A percentile compares a stretch with the other conserved stretches of the same genome.
These are phyloP conservation scores for Takifugu bimaculatus DNA, from an alignment of 2,113 vertebrate species.

Conservation along the genomic window DNA sequence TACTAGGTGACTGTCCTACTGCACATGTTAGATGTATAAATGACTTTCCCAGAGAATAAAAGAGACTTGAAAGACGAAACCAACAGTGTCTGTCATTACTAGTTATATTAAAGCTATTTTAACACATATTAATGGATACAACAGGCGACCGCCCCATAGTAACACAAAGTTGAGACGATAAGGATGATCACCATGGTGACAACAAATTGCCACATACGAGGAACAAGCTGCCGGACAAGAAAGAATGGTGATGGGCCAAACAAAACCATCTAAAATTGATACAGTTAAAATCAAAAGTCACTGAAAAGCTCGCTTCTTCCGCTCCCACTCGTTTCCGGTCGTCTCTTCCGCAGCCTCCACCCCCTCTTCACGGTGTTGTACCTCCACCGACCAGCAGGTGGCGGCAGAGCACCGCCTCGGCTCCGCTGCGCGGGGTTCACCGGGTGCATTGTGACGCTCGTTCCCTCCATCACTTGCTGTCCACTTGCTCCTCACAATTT, in stretches of 20 bases:
- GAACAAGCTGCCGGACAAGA: no score
- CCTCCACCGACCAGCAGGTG: slow-evolving; percentile 45
- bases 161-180: no score
- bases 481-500: slow-evolving; percentile 48
- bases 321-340: no score
- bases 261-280: no score
- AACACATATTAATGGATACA: not conserved
- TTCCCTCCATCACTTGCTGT: slow-evolving; percentile 61
- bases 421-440: slow-evolving; percentile 38
- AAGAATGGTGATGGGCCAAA: no score
- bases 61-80: slow-evolving; percentile 16
- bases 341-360: no score
- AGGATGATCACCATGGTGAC: no score
- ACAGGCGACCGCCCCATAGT: not conserved
- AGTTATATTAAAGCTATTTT: not conserved
- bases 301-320: no score
- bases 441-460: slow-evolving; percentile 58
- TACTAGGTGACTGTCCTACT: slow-evolving; percentile 54
- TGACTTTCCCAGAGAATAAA: slow-evolving; percentile 63
- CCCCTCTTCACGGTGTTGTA: no score
- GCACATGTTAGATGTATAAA: slow-evolving; percentile 51
- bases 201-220: no score
- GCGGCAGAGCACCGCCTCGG: slow-evolving; percentile 37
- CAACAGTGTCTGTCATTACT: no score
- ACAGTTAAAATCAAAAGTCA: no score